phyloP scores from a whole-genome alignment of 2,888 invertebrate genomes.

The Drosophila mettleri region DNA sequence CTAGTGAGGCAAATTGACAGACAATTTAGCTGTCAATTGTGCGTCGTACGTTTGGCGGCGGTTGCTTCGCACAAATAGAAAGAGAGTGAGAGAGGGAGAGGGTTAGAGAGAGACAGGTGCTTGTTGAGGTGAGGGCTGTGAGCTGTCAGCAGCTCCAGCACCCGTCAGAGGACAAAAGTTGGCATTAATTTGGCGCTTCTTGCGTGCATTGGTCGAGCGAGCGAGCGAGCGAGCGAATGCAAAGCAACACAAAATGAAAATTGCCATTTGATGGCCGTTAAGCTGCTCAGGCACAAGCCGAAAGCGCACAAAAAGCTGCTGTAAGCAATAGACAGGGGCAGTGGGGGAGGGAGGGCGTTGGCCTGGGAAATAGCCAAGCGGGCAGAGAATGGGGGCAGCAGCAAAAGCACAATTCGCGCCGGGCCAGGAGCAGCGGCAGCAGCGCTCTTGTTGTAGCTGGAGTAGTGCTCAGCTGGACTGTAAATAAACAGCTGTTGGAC shows the following conservation, averaged over 20 bases:
- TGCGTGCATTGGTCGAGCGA: constrained; percentile 25
- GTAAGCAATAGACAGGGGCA: neutral
- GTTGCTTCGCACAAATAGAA: neutral
- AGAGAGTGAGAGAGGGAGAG: neutral
- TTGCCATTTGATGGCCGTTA: constrained; percentile 63
- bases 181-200: constrained; percentile 40
- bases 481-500: constrained; percentile 43
- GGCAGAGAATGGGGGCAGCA: neutral
- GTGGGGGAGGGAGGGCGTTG: neutral
- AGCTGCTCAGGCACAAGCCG: constrained; percentile 36
- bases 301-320: constrained; percentile 8
- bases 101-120: neutral
- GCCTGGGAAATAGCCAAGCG: too few species aligned
- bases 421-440: neutral
- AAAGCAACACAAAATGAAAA: constrained; percentile 42
- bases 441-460: neutral
- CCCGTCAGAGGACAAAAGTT: constrained; percentile 22
- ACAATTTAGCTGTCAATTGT: constrained; percentile 80
- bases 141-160: neutral
- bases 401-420: neutral
- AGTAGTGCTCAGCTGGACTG: constrained; percentile 8
- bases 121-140: neutral
- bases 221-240: constrained; percentile 41
- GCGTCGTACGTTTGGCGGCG: constrained; percentile 52
- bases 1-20: constrained; percentile 77